A percentile compares a stretch with the other conserved stretches of the same genome.
Evolutionary conservation across 2,888 invertebrate species (phyloP).

Genomic region (Abscondita cerata): DNA sequence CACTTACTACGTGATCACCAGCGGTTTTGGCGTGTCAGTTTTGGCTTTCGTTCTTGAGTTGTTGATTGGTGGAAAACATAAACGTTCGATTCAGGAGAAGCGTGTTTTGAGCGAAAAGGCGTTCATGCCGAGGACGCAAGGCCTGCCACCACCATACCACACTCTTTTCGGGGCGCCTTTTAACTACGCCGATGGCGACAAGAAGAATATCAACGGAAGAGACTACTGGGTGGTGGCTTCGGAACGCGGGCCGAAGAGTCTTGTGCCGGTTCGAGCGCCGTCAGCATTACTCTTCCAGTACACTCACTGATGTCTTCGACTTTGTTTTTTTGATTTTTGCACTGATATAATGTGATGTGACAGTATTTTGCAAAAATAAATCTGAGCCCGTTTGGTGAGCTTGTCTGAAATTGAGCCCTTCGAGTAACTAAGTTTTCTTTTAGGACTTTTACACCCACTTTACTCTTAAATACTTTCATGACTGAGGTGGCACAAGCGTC

Average conservation of each 20-base stretch:
- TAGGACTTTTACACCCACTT: too few relatives aligned
- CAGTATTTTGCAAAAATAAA: too few relatives aligned
- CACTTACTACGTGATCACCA: constrained; percentile 75
- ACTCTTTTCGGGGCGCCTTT: constrained; percentile 62
- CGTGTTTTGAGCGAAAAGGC: not conserved
- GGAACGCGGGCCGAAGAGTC: constrained; percentile 67
- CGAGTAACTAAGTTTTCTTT: too few relatives aligned
- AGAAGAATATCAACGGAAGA: constrained; percentile 68
- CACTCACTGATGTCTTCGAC: constrained; percentile 55
- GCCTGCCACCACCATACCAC: constrained; percentile 73
- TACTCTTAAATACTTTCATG: too few relatives aligned
- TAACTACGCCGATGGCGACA: constrained; percentile 23
- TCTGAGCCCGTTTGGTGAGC: too few relatives aligned
- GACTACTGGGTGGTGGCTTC: constrained; percentile 75
- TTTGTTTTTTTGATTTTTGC: too few relatives aligned
- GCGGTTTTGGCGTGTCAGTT: constrained; percentile 68
- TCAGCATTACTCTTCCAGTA: constrained; percentile 79
- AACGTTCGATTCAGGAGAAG: constrained; percentile 3
- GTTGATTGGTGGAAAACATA: constrained; percentile 13
- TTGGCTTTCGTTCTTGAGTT: constrained; percentile 71
- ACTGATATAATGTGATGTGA: too few relatives aligned
- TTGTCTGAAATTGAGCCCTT: too few relatives aligned
- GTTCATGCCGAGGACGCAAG: constrained; percentile 17
- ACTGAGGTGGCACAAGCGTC: too few relatives aligned
- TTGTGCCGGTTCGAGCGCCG: constrained; percentile 77